Conservation (phyloP, 2,113 vertebrate genomes). For the Centrocercus urophasianus region DNA sequence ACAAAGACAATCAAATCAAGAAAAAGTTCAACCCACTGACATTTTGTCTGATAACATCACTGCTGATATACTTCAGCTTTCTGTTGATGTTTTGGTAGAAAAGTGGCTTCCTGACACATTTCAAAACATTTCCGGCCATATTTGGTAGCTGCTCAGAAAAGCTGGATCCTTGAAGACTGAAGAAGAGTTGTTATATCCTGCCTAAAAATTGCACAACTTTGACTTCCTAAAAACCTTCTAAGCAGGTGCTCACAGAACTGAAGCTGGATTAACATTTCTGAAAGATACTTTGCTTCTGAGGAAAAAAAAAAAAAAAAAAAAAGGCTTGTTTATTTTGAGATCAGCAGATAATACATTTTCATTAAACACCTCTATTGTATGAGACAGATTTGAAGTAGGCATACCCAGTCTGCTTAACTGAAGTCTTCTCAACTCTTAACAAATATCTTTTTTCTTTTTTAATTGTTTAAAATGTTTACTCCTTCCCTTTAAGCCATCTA, state of each 20-base stretch:
- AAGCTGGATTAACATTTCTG: neutral
- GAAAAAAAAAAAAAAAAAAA: neutral
- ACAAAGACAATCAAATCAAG: neutral
- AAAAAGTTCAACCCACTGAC: neutral
- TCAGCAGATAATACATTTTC: neutral
- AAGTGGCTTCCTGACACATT: neutral
- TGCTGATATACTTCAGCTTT: neutral
- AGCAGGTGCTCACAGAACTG: neutral
- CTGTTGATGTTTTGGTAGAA: neutral
- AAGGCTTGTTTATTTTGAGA: neutral
- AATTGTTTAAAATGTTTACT: neutral
- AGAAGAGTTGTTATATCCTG: neutral
- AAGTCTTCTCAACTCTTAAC: neutral
- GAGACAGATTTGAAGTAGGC: neutral
- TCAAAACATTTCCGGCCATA: neutral
- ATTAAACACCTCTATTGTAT: neutral
- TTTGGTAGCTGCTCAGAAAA: neutral
- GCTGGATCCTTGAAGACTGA: neutral
- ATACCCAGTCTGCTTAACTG: neutral
- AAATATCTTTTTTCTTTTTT: neutral
- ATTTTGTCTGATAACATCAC: neutral
- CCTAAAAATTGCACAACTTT: neutral
- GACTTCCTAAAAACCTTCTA: fast-evolving
- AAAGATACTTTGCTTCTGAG: neutral
- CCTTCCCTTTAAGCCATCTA: neutral